Percentiles rank a stretch among this genome's conserved stretches.
phyloP scores from a whole-genome alignment of 2,888 invertebrate species.

The Pollenia angustigena region DNA sequence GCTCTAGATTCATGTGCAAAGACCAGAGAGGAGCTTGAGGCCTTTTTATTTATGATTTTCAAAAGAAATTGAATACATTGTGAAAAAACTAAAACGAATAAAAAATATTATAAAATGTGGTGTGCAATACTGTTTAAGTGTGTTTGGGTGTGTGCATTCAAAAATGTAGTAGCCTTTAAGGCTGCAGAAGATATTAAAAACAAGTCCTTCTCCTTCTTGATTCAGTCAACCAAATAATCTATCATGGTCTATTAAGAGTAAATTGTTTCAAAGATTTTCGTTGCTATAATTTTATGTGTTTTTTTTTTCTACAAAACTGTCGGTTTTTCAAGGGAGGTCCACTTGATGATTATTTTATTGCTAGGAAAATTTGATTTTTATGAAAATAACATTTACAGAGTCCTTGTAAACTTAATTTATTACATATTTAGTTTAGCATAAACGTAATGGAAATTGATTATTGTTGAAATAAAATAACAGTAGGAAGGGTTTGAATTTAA shows the following conservation, averaged over 20 bases:
- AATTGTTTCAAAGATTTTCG: background rate
- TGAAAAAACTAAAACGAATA: background rate
- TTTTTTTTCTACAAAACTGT: background rate
- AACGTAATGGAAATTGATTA: background rate
- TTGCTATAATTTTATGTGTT: background rate
- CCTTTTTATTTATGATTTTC: conserved; percentile 32
- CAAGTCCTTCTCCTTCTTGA: conserved; percentile 11
- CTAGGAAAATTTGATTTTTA: conserved; percentile 2
- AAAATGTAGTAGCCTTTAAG: background rate
- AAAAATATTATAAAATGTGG: conserved; percentile 13
- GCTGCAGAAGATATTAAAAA: conserved; percentile 41
- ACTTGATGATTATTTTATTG: conserved; percentile 33
- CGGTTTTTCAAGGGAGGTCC: background rate
- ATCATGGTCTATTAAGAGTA: background rate
- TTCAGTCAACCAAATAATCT: background rate
- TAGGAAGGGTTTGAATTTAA: background rate
- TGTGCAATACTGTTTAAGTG: background rate
- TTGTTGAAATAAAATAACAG: background rate
- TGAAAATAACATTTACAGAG: background rate
- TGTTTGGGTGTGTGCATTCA: too few species aligned
- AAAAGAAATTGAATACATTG: conserved; percentile 41
- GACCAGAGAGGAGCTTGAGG: background rate
- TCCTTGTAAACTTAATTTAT: conserved; percentile 4
- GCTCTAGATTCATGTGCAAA: background rate
- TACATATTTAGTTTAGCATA: background rate